Evolutionary conservation across 2,113 vertebrate genomes (phyloP).

Genomic region (Steatornis caripensis): DNA sequence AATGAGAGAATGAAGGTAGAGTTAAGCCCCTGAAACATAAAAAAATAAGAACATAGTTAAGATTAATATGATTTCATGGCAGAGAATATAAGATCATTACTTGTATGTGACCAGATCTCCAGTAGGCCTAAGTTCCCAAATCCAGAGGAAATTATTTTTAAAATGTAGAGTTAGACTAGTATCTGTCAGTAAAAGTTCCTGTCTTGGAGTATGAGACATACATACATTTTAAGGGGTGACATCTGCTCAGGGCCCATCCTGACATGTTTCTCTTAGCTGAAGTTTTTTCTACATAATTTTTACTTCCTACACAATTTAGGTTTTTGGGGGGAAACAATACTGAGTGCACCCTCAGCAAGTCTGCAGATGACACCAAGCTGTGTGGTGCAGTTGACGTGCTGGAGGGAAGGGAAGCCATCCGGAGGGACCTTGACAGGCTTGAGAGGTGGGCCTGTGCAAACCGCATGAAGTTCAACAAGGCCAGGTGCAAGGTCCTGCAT

Average conservation of each 20-base stretch:
- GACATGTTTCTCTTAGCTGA: not conserved
- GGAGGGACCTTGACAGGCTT: too few relatives aligned
- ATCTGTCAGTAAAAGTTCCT: not conserved
- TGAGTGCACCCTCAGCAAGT: too few relatives aligned
- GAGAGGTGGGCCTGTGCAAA: too few relatives aligned
- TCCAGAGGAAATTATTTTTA: not conserved
- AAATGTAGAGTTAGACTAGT: not conserved
- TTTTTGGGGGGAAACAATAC: not conserved
- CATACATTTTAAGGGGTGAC: too few relatives aligned
- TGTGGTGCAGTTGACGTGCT: too few relatives aligned
- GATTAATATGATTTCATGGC: not conserved
- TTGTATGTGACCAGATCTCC: not conserved
- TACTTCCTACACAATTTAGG: not conserved
- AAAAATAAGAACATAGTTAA: not conserved
- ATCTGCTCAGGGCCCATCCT: not conserved
- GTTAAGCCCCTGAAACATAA: not conserved
- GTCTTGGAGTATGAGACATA: not conserved
- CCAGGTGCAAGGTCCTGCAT: too few relatives aligned
- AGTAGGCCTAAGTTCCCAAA: not conserved
- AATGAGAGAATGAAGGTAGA: not conserved
- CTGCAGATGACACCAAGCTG: too few relatives aligned
- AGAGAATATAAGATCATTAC: not conserved
- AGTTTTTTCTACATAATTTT: not conserved
- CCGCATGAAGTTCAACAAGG: too few relatives aligned
- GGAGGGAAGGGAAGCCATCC: too few relatives aligned